Conservation (phyloP, 2,797 vertebrate species). For the Rallus crepitans region DNA sequence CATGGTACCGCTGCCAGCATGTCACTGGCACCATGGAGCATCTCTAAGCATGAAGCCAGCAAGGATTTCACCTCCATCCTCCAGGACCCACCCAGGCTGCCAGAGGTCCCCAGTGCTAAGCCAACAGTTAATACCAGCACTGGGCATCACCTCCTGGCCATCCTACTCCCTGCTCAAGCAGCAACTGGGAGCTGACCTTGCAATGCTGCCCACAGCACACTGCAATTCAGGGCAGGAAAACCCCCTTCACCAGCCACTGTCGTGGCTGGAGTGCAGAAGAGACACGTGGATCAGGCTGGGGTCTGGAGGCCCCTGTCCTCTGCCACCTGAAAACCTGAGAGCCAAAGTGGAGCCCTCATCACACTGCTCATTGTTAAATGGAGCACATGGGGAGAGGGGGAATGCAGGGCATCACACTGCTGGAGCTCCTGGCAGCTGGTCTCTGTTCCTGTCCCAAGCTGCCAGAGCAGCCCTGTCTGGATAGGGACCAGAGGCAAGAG, state of each 20-base stretch:
- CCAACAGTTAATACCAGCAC: rapidly evolving
- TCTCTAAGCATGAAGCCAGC: not conserved
- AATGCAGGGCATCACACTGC: not conserved
- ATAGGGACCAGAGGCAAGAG: not conserved
- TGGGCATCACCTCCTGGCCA: not conserved
- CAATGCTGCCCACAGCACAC: rapidly evolving
- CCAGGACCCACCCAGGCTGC: not conserved
- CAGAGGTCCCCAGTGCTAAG: not conserved
- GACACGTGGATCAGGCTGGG: not conserved
- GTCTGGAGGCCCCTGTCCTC: not conserved
- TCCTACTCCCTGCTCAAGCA: not conserved
- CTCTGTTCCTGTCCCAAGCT: not conserved
- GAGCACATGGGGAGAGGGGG: not conserved
- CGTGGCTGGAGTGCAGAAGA: not conserved
- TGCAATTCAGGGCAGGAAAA: not conserved
- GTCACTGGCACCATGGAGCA: not conserved
- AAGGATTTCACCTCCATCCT: not conserved
- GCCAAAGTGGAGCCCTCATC: not conserved
- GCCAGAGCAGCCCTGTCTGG: not conserved
- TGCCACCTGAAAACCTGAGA: not conserved
- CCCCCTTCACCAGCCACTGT: not conserved
- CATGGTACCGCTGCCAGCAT: rapidly evolving
- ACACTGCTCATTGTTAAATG: rapidly evolving
- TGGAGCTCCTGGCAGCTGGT: not conserved
- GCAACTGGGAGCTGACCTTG: not conserved